phyloP scores from a whole-genome alignment of 2,888 invertebrate genomes.

The Apodemia duryi region DNA sequence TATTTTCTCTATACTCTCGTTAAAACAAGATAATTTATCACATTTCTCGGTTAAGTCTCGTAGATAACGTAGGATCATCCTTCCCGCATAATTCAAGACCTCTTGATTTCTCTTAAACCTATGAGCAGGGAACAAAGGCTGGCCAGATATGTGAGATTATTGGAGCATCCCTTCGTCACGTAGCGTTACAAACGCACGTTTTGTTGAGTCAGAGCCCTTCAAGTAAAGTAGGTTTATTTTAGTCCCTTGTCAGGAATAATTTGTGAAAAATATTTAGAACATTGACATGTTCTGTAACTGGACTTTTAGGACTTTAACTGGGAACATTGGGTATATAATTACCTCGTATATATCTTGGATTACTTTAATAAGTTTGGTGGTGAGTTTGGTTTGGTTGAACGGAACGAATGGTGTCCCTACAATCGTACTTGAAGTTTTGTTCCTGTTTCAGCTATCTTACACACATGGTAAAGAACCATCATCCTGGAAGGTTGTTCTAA shows the following conservation, averaged over 20 bases:
- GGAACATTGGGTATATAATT: background rate
- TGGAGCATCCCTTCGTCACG: slow-evolving; percentile 29
- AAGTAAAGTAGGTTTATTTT: slow-evolving; percentile 21
- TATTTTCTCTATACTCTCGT: background rate
- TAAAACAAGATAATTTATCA: slow-evolving; percentile 14
- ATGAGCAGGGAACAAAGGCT: slow-evolving; percentile 21
- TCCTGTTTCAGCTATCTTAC: no score
- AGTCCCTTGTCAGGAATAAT: slow-evolving; percentile 14
- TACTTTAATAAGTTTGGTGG: no score
- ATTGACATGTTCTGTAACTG: background rate
- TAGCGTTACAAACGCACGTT: slow-evolving; percentile 30
- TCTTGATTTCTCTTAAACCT: slow-evolving; percentile 19
- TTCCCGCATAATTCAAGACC: slow-evolving; percentile 20
- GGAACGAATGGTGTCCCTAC: no score
- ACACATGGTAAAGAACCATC: no score
- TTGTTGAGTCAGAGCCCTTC: slow-evolving; percentile 29
- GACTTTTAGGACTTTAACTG: background rate
- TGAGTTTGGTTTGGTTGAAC: no score
- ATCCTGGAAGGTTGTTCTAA: no score
- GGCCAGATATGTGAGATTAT: slow-evolving; percentile 24
- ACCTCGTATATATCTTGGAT: no score
- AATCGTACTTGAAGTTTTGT: no score
- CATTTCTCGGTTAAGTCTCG: slow-evolving; percentile 13
- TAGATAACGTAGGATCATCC: slow-evolving; percentile 13
- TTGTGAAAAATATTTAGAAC: slow-evolving; percentile 4